Evolutionary conservation across 92 coral and sea anemone species (phyloP).

Genomic region (Phenganax stokvisi): DNA sequence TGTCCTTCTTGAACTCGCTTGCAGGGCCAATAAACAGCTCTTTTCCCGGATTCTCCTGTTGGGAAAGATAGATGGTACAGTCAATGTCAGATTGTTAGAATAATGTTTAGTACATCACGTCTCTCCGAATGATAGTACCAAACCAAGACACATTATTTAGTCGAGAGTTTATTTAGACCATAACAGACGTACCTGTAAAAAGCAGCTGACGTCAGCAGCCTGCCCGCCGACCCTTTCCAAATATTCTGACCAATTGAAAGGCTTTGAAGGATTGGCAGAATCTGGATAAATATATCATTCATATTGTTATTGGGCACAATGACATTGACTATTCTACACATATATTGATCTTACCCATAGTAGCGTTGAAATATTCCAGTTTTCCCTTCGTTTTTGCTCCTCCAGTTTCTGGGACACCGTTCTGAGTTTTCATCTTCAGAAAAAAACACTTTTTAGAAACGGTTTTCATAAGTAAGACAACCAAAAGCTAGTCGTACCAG

Average conservation of each 20-base stretch:
- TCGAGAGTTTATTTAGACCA: too few relatives aligned
- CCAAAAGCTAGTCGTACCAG: too few relatives aligned
- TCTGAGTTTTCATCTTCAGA: slow-evolving; percentile 29
- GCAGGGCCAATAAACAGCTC: slow-evolving; percentile 61
- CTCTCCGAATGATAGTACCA: too few relatives aligned
- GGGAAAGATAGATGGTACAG: background rate
- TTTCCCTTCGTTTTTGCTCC: slow-evolving; percentile 26
- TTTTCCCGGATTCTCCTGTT: slow-evolving; percentile 61
- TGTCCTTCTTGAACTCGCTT: slow-evolving; percentile 72
- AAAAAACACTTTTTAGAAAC: background rate
- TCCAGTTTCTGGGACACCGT: slow-evolving; percentile 16
- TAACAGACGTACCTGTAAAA: slow-evolving; percentile 64
- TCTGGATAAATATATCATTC: slow-evolving; percentile 44
- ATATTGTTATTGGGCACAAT: background rate
- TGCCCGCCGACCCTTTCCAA: slow-evolving; percentile 69
- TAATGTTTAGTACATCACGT: too few relatives aligned
- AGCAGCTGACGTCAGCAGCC: slow-evolving; percentile 65
- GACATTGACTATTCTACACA: background rate
- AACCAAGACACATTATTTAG: background rate
- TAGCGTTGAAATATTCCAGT: slow-evolving; percentile 22
- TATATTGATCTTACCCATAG: slow-evolving; percentile 14
- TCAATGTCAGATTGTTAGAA: too few relatives aligned
- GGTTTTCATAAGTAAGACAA: too few relatives aligned
- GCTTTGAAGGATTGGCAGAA: slow-evolving; percentile 84
- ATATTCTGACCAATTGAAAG: slow-evolving; percentile 86